These are phyloP conservation scores for Antigone vipio DNA, from an alignment of 2,113 vertebrate genomes.

Conservation along the genomic window DNA sequence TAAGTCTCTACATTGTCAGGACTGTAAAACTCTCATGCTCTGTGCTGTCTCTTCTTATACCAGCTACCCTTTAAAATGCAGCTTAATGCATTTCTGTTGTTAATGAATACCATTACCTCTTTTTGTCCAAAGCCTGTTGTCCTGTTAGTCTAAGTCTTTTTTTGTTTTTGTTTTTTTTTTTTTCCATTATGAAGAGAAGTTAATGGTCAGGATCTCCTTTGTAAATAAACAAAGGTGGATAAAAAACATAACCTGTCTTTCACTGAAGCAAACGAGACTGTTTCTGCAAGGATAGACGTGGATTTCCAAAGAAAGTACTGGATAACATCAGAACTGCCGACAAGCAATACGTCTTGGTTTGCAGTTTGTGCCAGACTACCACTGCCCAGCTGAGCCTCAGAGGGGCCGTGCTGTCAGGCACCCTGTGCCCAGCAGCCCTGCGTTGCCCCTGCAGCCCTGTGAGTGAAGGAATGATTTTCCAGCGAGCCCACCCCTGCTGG, in stretches of 20 bases:
- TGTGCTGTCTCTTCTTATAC: neutral
- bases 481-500: accelerated
- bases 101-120: neutral
- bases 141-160: neutral
- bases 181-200: neutral
- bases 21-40: neutral
- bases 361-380: neutral
- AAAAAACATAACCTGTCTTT: neutral
- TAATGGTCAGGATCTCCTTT: neutral
- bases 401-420: accelerated
- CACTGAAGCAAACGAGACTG: neutral
- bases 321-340: neutral
- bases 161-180: neutral
- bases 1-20: neutral
- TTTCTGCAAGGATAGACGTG: neutral
- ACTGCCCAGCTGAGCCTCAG: neutral
- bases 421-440: neutral
- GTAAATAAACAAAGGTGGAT: neutral
- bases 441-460: too few species aligned
- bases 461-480: neutral
- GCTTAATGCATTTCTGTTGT: neutral
- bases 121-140: neutral
- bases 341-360: neutral
- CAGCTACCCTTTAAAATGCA: neutral
- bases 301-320: neutral